Base-by-base conservation (phyloP, 2,113 vertebrate species). In the Entomyzon cyanotis region DNA sequence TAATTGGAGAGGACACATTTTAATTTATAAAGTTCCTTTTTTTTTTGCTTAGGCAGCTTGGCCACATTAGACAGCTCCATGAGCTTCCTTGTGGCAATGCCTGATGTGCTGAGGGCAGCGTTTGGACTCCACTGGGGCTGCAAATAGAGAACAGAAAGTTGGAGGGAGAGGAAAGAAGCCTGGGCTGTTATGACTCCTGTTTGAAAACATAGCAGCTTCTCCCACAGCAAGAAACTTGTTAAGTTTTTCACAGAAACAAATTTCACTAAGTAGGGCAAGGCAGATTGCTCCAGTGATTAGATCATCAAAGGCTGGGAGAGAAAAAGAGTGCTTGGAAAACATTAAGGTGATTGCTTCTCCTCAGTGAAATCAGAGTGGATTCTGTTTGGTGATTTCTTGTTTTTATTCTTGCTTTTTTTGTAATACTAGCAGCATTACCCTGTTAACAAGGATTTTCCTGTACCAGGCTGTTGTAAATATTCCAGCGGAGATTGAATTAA, bases 231-330 rank as follows among this genome's bases (percentile, higher is more conserved):
- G 87, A 42, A 71, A 79, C 77, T 52, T 94, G 64, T 64, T 65
- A 46, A 42, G 28, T 69, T 89, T 82, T 68, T 47, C 78, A 55
- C 24, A 56, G 55, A 62, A 85, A 46, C 58, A 47, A 46, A 49
- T 84, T 87, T 64, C 75, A 58, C 52, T 89, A 89, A 92, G 86
- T 81, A 88, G 92, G 83, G 73, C 92, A 84, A 89, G 90, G 84
- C 78, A 88, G 60, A 63, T 90, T 91, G 75, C 59, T 93, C 63
- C 64, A 68, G 60, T 90, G 92, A 81, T 94, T 81, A 90, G 68
- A 52, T 92, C 90, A 86, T 95, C 68, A 88, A 80, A 83, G 81
- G 37, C 69, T 84, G 49, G 46, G 74, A 91, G 46, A 68, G 74
- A 64, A 78, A n/a, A 69, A 42, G 58, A 63, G 33, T 44, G 19